These are phyloP conservation scores for Parasteatoda tepidariorum DNA, from an alignment of 1,140 invertebrate species.

Conservation along the genomic window DNA sequence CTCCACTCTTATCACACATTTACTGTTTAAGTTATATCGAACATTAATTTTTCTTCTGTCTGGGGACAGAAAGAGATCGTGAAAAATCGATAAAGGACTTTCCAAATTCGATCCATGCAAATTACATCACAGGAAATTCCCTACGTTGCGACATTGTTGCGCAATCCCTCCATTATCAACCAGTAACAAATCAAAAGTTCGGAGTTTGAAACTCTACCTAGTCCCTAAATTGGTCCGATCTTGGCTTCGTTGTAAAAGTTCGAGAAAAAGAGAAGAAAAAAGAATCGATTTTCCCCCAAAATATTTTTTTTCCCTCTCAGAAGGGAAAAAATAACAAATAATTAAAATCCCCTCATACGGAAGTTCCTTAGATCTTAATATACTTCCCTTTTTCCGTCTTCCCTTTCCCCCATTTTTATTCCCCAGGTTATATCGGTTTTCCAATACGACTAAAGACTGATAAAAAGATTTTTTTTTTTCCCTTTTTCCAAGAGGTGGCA, in stretches of 20 bases:
- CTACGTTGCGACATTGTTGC: background rate
- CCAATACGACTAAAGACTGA: conserved; percentile 34
- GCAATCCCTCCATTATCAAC: background rate
- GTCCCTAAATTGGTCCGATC: background rate
- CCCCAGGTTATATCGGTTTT: conserved; percentile 15
- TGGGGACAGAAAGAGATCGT: too few species aligned
- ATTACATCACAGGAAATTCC: background rate
- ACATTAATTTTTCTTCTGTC: too few species aligned
- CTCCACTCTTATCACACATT: too few species aligned
- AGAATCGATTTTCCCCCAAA: background rate
- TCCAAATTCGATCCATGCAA: background rate
- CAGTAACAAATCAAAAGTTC: background rate
- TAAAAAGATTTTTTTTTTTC: background rate
- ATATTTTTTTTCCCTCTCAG: background rate
- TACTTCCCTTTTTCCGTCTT: background rate
- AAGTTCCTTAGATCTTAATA: conserved; percentile 38
- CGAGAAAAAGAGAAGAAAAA: background rate
- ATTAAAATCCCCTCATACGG: conserved; percentile 16
- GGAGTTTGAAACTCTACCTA: background rate
- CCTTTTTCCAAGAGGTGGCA: background rate
- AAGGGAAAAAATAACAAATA: conserved; percentile 31
- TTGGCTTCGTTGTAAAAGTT: background rate
- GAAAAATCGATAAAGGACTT: too few species aligned
- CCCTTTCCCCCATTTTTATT: background rate
- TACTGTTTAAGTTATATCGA: too few species aligned